Percentiles rank a stretch among this genome's conserved stretches.
These are phyloP conservation scores for Saxicola maurus DNA, from an alignment of 2,797 vertebrate species.

Conservation along the genomic window DNA sequence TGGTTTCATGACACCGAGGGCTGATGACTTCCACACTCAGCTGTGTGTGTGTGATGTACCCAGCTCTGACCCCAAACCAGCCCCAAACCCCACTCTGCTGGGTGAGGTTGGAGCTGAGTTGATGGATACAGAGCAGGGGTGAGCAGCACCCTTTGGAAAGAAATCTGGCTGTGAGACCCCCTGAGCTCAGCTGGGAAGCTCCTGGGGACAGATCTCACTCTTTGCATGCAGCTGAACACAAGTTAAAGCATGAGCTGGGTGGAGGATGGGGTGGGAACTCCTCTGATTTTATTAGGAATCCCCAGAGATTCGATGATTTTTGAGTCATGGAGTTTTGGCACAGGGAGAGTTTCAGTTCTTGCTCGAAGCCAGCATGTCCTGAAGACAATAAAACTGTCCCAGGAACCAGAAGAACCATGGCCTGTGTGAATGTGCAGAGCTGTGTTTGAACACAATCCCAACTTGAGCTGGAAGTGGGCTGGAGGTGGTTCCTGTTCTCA, in stretches of 20 bases:
- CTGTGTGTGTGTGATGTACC: fast-evolving
- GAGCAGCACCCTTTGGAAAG: neutral
- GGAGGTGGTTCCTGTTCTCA: fast-evolving
- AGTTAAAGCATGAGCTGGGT: neutral
- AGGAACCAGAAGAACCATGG: fast-evolving
- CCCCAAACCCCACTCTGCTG: neutral
- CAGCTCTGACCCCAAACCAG: neutral
- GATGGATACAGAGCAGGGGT: neutral
- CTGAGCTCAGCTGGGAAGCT: neutral
- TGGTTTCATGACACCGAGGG: neutral
- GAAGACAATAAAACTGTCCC: neutral
- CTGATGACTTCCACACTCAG: neutral
- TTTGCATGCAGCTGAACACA: fast-evolving
- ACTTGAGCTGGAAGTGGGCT: fast-evolving
- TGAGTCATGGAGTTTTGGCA: neutral
- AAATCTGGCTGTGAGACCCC: neutral
- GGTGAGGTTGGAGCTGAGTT: neutral
- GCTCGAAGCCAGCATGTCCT: neutral
- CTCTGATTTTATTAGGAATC: neutral
- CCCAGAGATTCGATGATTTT: neutral
- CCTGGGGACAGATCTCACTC: neutral
- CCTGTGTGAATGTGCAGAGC: fast-evolving
- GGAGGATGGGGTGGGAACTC: neutral
- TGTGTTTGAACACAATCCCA: neutral
- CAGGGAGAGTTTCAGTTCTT: neutral